Evolutionary conservation across 2,113 vertebrate species (phyloP).

Genomic region (Phyllopteryx taeniolatus): DNA sequence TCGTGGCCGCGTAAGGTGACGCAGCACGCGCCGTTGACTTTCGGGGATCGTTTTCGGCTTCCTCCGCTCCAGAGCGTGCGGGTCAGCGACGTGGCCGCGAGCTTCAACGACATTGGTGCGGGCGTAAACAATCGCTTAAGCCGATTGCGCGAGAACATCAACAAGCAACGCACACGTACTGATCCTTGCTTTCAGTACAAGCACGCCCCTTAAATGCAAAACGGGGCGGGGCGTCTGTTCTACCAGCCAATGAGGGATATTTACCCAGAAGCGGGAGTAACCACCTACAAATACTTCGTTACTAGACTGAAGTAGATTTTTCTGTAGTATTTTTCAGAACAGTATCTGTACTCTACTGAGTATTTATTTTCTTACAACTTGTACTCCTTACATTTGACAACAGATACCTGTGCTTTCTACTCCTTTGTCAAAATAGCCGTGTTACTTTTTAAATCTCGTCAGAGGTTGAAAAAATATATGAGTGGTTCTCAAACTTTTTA

Average conservation of each 20-base stretch:
- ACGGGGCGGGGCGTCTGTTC: not conserved
- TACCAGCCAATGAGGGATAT: conserved; percentile 24
- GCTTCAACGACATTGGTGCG: conserved; percentile 49
- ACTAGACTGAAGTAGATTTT: too few relatives aligned
- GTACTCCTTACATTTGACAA: too few relatives aligned
- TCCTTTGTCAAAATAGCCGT: too few relatives aligned
- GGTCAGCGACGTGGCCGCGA: conserved; percentile 20
- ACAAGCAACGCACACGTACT: conserved; percentile 8
- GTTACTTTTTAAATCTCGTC: too few relatives aligned
- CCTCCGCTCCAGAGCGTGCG: conserved; percentile 39
- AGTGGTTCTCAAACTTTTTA: too few relatives aligned
- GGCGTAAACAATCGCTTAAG: not conserved
- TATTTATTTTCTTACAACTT: too few relatives aligned
- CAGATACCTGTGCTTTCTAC: too few relatives aligned
- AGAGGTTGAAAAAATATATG: too few relatives aligned
- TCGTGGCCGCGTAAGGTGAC: conserved; percentile 1
- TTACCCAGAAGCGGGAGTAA: not conserved
- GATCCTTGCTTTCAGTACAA: not conserved
- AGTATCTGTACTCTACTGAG: too few relatives aligned
- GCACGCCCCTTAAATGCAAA: not conserved
- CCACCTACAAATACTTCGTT: too few relatives aligned
- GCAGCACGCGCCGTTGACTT: conserved; percentile 22
- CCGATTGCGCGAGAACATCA: not conserved
- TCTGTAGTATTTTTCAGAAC: too few relatives aligned
- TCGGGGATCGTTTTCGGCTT: conserved; percentile 15